These are phyloP conservation scores for Strigops habroptila DNA, from an alignment of 2,113 vertebrate species.

Conservation along the genomic window DNA sequence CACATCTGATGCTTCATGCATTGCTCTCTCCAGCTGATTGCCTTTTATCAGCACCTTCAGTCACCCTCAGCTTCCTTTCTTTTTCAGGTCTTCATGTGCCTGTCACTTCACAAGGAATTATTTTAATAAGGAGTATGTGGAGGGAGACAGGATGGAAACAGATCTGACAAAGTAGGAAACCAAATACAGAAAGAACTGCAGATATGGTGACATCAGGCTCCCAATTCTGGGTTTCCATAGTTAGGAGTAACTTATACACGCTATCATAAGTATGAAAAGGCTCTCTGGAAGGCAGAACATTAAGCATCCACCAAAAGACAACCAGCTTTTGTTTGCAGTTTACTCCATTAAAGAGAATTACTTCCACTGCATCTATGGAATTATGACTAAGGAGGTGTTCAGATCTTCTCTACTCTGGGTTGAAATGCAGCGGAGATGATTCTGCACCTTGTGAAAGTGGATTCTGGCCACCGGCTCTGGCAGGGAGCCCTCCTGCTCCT, in stretches of 20 bases:
- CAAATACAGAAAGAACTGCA: background rate
- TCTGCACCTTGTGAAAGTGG: background rate
- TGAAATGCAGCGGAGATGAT: background rate
- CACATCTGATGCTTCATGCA: background rate
- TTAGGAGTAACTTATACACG: background rate
- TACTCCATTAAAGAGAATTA: background rate
- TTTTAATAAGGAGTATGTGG: background rate
- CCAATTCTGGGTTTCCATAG: background rate
- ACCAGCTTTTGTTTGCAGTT: background rate
- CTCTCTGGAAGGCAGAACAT: background rate
- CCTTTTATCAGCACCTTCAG: constrained; percentile 45
- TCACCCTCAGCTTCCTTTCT: background rate
- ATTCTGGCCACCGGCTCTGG: background rate
- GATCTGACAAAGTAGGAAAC: background rate
- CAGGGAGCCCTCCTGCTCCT: background rate
- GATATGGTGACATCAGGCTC: background rate
- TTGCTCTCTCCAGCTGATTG: constrained; percentile 14
- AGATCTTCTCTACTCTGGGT: background rate
- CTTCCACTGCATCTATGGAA: background rate
- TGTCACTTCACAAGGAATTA: constrained; percentile 6
- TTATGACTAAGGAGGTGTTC: background rate
- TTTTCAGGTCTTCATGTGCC: background rate
- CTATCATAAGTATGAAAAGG: background rate
- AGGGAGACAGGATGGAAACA: background rate
- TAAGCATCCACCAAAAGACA: background rate